Evolutionary conservation across 2,797 vertebrate genomes (phyloP), one percentile per base, ranked within the genome.

Genomic region (Melanotaenia maccullochi): DNA sequence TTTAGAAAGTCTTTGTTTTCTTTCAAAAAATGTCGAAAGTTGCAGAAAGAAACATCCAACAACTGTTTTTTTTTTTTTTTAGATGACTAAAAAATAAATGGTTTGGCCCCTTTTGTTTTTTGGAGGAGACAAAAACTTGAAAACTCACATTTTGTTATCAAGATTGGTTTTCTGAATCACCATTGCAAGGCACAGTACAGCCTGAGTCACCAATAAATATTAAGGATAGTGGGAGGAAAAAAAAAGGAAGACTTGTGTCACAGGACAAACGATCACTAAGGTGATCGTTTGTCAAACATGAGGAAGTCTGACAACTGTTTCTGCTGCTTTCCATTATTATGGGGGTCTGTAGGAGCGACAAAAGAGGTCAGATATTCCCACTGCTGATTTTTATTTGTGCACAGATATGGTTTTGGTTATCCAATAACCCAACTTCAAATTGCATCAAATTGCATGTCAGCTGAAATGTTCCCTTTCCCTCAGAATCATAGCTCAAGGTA

Each of bases 401-500:
- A n/a, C 32, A 32, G 66, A 75, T 67, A 68, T 25, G 63, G 59
- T 74, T 83, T 76, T 70, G 72, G 63, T 76, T 68, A 75, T 80
- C 73, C 73, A 18, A 49, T 55, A 2, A 72, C 69, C 44, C 9
- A 8, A 49, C 76, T 84, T 80, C 59, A 83, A 84, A 87, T 76
- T 62, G 52, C 65, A 81, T 60, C 65, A 81, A 81, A 86, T 75
- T 66, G 55, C 69, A 79, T 38, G 65, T 76, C 75, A 68, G 36
- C 70, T 42, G 67, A 68, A 83, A 82, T 71, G 72, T 82, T 73
- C 59, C 71, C 57, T 60, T 69, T 52, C 11, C 38, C 54, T 49
- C 16, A 4, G 65, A 73, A 78, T 89, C 75, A 80, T 64, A 20
- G 73, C 83, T 75, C 55, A 22, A 57, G 82, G 82, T 85, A 82